Evolutionary conservation across 2,888 invertebrate genomes (phyloP).

Genomic region (Netelia fuscicornis): DNA sequence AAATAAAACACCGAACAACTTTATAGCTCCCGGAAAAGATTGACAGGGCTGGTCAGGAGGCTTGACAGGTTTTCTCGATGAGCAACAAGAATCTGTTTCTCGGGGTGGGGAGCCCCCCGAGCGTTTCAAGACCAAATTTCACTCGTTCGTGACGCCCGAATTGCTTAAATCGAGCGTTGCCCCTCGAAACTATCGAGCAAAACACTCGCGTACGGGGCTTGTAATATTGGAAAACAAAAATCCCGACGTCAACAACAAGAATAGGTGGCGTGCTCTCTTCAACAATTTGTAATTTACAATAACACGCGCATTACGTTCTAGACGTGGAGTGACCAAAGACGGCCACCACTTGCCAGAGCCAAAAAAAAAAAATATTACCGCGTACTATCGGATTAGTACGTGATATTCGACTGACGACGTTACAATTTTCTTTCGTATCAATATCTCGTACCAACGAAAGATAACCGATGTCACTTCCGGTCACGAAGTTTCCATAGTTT

Average conservation of each 20-base stretch:
- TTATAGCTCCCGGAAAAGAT: background rate
- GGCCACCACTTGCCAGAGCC: conserved; percentile 51
- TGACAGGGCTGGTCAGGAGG: background rate
- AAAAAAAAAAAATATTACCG: conserved; percentile 32
- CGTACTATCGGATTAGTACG: conserved; percentile 32
- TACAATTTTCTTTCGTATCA: background rate
- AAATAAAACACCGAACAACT: conserved; percentile 18
- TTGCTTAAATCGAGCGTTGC: background rate
- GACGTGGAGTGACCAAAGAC: conserved; percentile 44
- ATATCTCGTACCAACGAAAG: conserved; percentile 17
- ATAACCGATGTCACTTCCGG: conserved; percentile 32
- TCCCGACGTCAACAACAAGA: background rate
- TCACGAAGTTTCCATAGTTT: background rate
- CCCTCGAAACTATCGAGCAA: conserved; percentile 19
- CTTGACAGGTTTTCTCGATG: background rate
- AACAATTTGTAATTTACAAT: background rate
- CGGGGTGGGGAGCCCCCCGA: background rate
- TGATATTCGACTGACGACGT: conserved; percentile 19
- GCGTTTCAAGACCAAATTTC: background rate
- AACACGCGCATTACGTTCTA: background rate
- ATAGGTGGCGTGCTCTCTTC: background rate
- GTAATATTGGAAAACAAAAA: too few species aligned
- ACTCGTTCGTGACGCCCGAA: conserved; percentile 17
- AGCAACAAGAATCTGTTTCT: background rate
- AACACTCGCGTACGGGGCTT: background rate